A percentile compares a stretch with the other conserved stretches of the same genome.
phyloP scores from a whole-genome alignment of 1,140 invertebrate species.

The Doryteuthis pealeii region DNA sequence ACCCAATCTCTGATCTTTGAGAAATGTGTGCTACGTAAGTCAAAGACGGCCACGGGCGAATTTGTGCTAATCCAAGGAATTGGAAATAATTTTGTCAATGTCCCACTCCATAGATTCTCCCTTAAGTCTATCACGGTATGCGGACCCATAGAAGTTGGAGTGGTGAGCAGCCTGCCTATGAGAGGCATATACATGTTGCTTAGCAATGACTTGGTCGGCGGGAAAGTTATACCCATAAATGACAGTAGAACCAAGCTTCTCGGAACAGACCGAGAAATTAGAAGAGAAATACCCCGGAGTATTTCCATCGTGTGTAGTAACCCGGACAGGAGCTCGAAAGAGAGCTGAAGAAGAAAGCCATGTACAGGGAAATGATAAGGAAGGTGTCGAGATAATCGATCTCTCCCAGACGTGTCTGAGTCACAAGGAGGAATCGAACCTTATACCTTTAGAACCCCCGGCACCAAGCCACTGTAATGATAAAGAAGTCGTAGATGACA shows the following conservation, averaged over 20 bases:
- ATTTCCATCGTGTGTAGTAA: neutral
- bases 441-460: too few relatives aligned
- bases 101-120: neutral
- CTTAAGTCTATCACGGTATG: neutral
- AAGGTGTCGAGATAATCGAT: neutral
- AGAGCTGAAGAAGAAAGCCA: neutral
- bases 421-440: too few relatives aligned
- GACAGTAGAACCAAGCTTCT: neutral
- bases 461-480: too few relatives aligned
- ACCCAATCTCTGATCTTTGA: neutral
- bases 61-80: neutral
- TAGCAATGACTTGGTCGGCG: neutral
- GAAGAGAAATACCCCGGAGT: too few relatives aligned
- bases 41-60: neutral
- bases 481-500: too few relatives aligned
- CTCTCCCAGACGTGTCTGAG: neutral
- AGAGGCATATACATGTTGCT: neutral
- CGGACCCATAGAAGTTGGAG: neutral
- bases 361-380: neutral
- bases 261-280: neutral
- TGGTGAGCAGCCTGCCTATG: neutral
- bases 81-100: neutral
- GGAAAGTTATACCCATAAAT: neutral
- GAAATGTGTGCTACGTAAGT: neutral
- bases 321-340: neutral